Evolutionary conservation across 35 echinoderm and acorn worm species (phyloP).

Genomic region (Lytechinus variegatus): DNA sequence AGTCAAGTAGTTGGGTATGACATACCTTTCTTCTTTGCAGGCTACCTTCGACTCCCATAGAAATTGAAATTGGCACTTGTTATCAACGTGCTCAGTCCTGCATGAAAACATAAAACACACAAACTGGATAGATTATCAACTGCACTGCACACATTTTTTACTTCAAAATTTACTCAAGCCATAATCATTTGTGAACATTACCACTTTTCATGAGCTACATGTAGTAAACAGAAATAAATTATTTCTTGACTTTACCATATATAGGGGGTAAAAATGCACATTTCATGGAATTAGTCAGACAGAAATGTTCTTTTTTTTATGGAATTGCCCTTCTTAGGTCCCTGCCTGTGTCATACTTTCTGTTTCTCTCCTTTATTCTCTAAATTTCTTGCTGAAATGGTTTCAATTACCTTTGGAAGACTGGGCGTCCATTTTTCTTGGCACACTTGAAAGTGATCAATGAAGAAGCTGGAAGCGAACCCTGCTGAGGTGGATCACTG

Average conservation of each 20-base stretch:
- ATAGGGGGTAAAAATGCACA: no score
- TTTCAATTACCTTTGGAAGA: constrained; percentile 62
- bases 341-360: not conserved
- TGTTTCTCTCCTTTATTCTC: not conserved
- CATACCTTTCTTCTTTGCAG: constrained; percentile 74
- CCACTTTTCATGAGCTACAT: no score
- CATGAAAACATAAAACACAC: not conserved
- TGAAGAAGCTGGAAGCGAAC: not conserved
- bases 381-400: not conserved
- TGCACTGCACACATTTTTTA: no score
- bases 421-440: constrained; percentile 65
- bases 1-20: no score
- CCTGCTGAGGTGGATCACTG: not conserved
- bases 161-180: no score
- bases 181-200: no score
- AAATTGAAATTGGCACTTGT: constrained; percentile 62
- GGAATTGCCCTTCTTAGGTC: not conserved
- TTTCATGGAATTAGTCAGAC: no score
- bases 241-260: no score
- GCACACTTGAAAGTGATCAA: constrained; percentile 74
- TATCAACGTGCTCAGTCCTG: not conserved
- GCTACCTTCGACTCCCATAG: constrained; percentile 79
- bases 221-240: no score
- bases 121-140: not conserved
- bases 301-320: no score